Evolutionary conservation across 2,888 invertebrate species (phyloP), one percentile per base, ranked within the genome.

Genomic region (Pachliopta kotzebuea): DNA sequence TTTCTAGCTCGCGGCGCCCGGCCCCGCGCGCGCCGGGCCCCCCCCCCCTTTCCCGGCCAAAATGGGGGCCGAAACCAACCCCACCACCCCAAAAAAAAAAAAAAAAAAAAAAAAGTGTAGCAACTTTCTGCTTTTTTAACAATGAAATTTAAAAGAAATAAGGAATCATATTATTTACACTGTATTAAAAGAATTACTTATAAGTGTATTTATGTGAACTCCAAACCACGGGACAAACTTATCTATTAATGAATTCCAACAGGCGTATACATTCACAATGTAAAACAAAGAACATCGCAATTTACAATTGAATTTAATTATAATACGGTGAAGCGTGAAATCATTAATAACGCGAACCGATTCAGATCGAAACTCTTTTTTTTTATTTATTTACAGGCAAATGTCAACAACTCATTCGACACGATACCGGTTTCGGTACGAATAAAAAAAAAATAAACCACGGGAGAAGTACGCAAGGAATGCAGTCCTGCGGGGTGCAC

Each of bases 371-470:
- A 55, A 59, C 54, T 55, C 50, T 65, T 56, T 62, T 52, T 26
- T 64, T 65, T 58, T 55, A 63, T 49, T 49, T 42, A 61, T 62
- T 64, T 56, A 67, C 64, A 68, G 66, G 54, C 69, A 68, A 69
- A 69, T 62, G 66, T 67, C 65, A 67, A 63, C 67, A 73, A 76
- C 75, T 79, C 72, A 76, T 76, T 80, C 72, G 81, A 83, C 79
- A 80, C 75, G 68, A 75, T 83, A 87, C 86, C 84, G 85, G 85
- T 86, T 71, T 61, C 58, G 54, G 68, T 71, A 65, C 67, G 26
- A 63, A 71, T 67, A 69, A 68, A 70, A 72, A 71, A 71, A 74
- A 76, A 71, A 74, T n/a, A 74, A 73, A 74, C 71, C 73, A 70
- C 72, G 37, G 37, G 70, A 74, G 71, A 71, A 74, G 29, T 62